These are phyloP conservation scores for Sylvicapra grimmia DNA, from an alignment of 2,113 vertebrate genomes.

Conservation along the genomic window DNA sequence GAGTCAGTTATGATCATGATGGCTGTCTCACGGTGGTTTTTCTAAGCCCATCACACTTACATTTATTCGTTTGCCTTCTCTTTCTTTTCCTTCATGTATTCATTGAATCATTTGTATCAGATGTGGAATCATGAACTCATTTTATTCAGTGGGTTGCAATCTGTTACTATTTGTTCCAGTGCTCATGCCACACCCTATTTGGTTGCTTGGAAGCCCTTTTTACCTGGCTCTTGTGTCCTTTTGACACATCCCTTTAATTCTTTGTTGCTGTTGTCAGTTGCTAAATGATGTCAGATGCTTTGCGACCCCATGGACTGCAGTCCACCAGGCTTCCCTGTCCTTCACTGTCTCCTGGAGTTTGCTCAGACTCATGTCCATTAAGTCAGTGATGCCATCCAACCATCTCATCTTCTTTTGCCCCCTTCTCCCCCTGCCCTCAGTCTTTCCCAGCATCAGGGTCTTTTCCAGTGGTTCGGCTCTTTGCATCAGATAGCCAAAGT, in stretches of 20 bases:
- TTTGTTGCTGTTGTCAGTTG: neutral
- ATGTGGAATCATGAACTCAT: neutral
- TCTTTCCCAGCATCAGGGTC: neutral
- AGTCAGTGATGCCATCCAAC: neutral
- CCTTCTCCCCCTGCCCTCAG: neutral
- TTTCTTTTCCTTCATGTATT: neutral
- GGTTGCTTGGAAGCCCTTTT: neutral
- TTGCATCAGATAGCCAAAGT: neutral
- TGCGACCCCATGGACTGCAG: neutral
- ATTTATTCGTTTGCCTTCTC: neutral
- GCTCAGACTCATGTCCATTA: neutral
- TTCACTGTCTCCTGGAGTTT: neutral
- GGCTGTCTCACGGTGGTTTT: neutral
- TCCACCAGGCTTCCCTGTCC: neutral
- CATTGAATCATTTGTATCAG: neutral
- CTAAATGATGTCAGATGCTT: neutral
- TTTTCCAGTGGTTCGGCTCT: neutral
- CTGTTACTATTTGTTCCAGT: neutral
- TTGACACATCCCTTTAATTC: neutral
- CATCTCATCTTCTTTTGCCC: neutral
- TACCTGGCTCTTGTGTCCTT: neutral
- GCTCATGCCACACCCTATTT: neutral
- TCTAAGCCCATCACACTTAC: neutral
- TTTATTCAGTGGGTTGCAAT: neutral
- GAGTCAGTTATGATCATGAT: neutral